Evolutionary conservation across 2,888 invertebrate species (phyloP), one percentile per base, ranked within the genome.

Genomic region (Pollenia angustigena): DNA sequence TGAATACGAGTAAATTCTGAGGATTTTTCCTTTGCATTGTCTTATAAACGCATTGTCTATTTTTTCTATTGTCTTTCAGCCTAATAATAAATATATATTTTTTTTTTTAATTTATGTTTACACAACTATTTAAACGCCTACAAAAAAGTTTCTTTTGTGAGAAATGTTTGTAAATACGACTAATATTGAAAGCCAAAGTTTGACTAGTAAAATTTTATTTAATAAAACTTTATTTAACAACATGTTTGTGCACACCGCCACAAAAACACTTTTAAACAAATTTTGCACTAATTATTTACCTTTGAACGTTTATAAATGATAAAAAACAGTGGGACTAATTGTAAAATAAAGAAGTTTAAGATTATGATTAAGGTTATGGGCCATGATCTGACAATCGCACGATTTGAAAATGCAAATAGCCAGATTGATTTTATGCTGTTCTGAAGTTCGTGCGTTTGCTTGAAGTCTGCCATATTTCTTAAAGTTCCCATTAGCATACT

Each of bases 211-310:
- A 71, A 80, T 80, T 80, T 71, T 71, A 71, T 71, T 80, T 69
- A 79, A 79, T 71, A 79, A 71, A 79, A 79, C 79, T 79, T 79
- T 69, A 62, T 52, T 62, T 80, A 71, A 64, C 71, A 71, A 71
- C 62, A 80, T 56, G 71, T 48, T 62, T 52, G 64, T 72, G 44
- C 71, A 80, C 64, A 62, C 8, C 23, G 40, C n/a, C 40, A 66
- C 16, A 7, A 50, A 68, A 68, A 50, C 14, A 14, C 14, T 60
- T 60, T 4, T 0, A 32, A 32, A 14, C 9, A 60, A 32, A 60
- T 32, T 42, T 6, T n/a, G 42, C 16, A 42, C n/a, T n/a, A 1
- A 42, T 14, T 42, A n/a, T 42, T 42, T 60, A 42, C 42, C 42
- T 54, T 54, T 16, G 18, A 16, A 9, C 60, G n/a, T 10, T 42